Base-by-base conservation (phyloP, 2,797 vertebrate genomes). In the Thamnophis elegans region DNA sequence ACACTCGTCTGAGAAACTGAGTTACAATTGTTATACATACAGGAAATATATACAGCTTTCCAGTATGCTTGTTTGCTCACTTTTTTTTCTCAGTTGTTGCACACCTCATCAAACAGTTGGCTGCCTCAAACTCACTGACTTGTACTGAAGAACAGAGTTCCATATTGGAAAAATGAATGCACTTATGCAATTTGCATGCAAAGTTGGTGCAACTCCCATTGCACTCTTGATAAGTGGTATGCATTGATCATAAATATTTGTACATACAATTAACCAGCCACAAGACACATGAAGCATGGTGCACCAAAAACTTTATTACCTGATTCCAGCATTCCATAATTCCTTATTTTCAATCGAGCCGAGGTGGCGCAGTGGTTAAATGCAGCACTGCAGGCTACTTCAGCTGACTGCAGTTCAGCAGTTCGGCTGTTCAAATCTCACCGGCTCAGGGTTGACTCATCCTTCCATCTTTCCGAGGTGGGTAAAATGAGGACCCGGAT, bases 161-260 rank as follows among this genome's bases (percentile, higher is more conserved):
- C 51, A 85, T 68, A 53, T 12, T 25, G 60, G 42, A 36, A 32
- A 85, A 58, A 51, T 28, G 28, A 59, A 32, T 51, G 87, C 65
- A 53, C 55, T 47, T 51, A 12, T 32, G 68, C 87, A 59, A 59
- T 59, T 58, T 53, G 55, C 68, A 82, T 85, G n/a, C 68, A 60
- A 60, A 85, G 54, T 12, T 89, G 86, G 90, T 18, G 82, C 0
- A 1, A 89, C 93, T 54, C 54, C 2, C 89, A 89, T 59, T 96
- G 93, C 93, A 96, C 94, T 94, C 94, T 36, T 94, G 94, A 93
- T 95, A 96, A 96, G 60, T 91, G 86, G 0, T 92, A 94, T 91
- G 91, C 86, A 93, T 11, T 36, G 42, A 42, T 28, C 53, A 47
- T 32, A 85, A 96, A 26, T 36, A 12, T 93, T 95, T 60, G n/a